These are phyloP conservation scores for Geotrypetes seraphini DNA, from an alignment of 2,797 vertebrate genomes.

Conservation along the genomic window DNA sequence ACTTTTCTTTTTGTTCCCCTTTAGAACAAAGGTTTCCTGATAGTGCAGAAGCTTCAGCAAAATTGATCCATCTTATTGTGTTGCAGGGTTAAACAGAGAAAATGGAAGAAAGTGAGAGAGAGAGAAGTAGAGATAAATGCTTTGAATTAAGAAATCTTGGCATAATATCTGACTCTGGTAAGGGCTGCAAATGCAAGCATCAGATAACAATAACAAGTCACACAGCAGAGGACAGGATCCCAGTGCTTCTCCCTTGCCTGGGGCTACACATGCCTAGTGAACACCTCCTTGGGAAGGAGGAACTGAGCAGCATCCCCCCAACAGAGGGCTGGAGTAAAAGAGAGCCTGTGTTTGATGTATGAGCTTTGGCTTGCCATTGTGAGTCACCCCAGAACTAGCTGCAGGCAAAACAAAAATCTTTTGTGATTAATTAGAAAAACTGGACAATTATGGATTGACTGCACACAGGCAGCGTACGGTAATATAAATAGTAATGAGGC, in stretches of 20 bases:
- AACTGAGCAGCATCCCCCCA: constrained; percentile 41
- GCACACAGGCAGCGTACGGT: constrained; percentile 56
- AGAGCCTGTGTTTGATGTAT: constrained; percentile 72
- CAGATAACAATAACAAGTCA: constrained; percentile 86
- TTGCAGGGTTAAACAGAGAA: too few species aligned
- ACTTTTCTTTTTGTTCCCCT: too few species aligned
- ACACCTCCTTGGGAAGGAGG: constrained; percentile 21
- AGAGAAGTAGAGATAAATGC: too few species aligned
- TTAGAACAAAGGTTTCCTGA: too few species aligned
- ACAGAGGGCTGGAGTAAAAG: constrained; percentile 56
- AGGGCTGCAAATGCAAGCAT: constrained; percentile 61
- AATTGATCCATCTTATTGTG: too few species aligned
- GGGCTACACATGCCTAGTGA: constrained; percentile 52
- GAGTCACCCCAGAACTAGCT: constrained; percentile 72
- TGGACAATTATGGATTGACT: constrained; percentile 79
- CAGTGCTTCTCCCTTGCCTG: constrained; percentile 57
- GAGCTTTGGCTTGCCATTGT: constrained; percentile 70
- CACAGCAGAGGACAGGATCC: constrained; percentile 64
- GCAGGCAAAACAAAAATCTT: constrained; percentile 80
- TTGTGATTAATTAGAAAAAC: constrained; percentile 90
- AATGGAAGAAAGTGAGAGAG: too few species aligned
- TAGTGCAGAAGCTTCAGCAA: too few species aligned
- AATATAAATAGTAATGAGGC: constrained; percentile 77
- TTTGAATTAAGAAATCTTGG: constrained; percentile 33
- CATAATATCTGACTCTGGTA: constrained; percentile 42